A percentile compares a stretch with the other conserved stretches of the same genome.
These are phyloP conservation scores for Neoscelio sp. DNA, from an alignment of 2,888 invertebrate genomes.

Conservation along the genomic window DNA sequence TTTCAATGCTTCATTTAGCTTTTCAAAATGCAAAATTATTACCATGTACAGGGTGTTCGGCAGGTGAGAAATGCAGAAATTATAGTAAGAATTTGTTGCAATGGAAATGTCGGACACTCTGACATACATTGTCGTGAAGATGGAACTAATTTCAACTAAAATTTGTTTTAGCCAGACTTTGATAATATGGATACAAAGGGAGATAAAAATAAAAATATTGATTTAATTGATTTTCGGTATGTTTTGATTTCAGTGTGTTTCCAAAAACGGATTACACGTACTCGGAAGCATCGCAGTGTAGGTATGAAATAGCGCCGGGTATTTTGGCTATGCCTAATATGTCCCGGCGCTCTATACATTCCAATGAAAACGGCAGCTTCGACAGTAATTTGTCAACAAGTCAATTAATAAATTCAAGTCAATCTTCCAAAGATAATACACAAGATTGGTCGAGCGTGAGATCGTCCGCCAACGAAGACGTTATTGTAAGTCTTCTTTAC, in stretches of 20 bases:
- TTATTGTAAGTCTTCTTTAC: conserved; percentile 47
- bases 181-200: too few species aligned
- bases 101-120: too few species aligned
- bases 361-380: conserved; percentile 72
- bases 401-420: conserved; percentile 67
- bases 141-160: too few species aligned
- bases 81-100: too few species aligned
- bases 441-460: conserved; percentile 28
- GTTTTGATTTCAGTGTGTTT: conserved; percentile 87
- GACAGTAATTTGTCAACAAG: conserved; percentile 71
- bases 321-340: conserved; percentile 94
- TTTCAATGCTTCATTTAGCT: too few species aligned
- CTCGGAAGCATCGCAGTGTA: conserved; percentile 91
- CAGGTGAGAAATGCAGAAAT: too few species aligned
- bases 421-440: conserved; percentile 37
- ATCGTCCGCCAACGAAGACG: conserved; percentile 4
- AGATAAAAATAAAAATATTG: too few species aligned
- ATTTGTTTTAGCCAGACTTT: too few species aligned
- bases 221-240: conserved; percentile 30
- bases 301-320: conserved; percentile 91
- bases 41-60: too few species aligned
- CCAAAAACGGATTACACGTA: conserved; percentile 97
- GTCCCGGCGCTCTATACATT: conserved; percentile 88
- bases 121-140: too few species aligned
- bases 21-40: too few species aligned